phyloP scores from a whole-genome alignment of 2,888 invertebrate genomes.

The Latrodectus hesperus region DNA sequence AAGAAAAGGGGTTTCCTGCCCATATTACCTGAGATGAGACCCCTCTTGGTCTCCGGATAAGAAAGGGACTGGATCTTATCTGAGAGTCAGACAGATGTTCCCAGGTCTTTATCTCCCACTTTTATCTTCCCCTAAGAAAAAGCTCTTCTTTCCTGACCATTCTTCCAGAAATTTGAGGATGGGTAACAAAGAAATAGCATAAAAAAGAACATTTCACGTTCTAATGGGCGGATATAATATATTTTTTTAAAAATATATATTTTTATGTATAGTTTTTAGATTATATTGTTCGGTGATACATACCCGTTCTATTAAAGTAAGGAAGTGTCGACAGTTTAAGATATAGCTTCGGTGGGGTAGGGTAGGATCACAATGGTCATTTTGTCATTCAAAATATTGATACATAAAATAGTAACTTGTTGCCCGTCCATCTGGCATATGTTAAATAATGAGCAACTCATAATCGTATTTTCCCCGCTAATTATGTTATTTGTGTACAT shows the following conservation, averaged over 20 bases:
- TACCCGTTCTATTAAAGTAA: no score
- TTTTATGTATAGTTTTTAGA: no score
- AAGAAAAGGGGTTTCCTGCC: slow-evolving; percentile 19
- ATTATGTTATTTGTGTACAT: no score
- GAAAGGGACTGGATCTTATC: slow-evolving; percentile 41
- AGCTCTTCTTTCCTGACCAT: slow-evolving; percentile 23
- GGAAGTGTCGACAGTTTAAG: no score
- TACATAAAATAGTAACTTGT: no score
- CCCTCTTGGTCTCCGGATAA: neutral
- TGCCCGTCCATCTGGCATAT: no score
- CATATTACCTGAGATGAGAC: slow-evolving; percentile 14
- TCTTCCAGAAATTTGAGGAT: neutral
- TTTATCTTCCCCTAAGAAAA: slow-evolving; percentile 28
- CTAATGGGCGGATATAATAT: neutral
- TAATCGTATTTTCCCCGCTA: no score
- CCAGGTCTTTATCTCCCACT: slow-evolving; percentile 44
- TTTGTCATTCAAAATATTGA: no score
- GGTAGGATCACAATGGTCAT: no score
- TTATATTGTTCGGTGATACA: no score
- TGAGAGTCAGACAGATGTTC: slow-evolving; percentile 47
- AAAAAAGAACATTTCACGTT: neutral
- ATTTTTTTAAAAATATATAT: neutral
- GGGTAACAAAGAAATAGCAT: neutral
- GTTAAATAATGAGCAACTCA: no score
- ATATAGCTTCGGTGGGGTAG: no score